These are phyloP conservation scores for Mormyrops attenuatus DNA, from an alignment of 2,797 vertebrate genomes.

Conservation along the genomic window DNA sequence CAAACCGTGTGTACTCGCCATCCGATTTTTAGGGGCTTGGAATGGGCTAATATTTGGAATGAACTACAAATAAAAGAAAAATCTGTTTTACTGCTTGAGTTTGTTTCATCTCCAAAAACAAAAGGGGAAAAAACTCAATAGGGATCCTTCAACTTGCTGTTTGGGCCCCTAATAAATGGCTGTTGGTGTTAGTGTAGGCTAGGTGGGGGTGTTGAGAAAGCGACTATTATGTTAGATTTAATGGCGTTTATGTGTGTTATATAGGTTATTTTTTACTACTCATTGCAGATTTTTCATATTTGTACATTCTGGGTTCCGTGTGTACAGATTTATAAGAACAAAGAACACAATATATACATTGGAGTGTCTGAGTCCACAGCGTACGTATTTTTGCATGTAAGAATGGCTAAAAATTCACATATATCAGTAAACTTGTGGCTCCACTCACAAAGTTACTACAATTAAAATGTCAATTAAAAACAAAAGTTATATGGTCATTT, in stretches of 20 bases:
- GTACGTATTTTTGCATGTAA: neutral
- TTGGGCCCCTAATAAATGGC: neutral
- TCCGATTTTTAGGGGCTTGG: neutral
- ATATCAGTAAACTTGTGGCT: neutral
- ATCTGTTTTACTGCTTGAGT: neutral
- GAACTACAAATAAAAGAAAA: neutral
- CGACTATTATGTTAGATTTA: neutral
- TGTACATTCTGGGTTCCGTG: neutral
- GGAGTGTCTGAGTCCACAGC: neutral
- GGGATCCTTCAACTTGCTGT: neutral
- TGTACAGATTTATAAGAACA: neutral
- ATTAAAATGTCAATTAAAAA: neutral
- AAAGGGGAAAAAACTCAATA: neutral
- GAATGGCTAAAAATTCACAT: neutral
- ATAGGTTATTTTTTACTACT: neutral
- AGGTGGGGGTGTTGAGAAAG: neutral
- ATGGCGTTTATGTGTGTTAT: neutral
- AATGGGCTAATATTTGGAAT: neutral
- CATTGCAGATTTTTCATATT: neutral
- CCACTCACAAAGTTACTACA: neutral
- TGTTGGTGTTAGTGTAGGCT: neutral
- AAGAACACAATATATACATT: neutral
- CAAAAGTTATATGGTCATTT: neutral
- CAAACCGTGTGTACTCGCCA: neutral
- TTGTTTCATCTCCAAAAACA: neutral